Conservation (phyloP, 2,888 invertebrate genomes). For the Volucella inanis region DNA sequence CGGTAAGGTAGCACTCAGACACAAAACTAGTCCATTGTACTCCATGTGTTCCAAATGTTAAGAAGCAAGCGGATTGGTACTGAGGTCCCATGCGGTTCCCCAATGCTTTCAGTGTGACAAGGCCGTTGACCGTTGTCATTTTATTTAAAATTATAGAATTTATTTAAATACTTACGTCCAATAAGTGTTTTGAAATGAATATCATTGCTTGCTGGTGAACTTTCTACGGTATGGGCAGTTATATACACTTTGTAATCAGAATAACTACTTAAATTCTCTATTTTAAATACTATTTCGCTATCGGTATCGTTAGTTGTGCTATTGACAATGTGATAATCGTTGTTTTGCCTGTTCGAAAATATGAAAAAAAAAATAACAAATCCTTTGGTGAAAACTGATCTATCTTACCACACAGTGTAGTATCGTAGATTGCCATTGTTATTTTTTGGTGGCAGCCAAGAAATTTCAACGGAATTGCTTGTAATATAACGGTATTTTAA, state of each 20-base stretch:
- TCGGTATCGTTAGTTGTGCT: constrained; percentile 66
- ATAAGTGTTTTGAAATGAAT: constrained; percentile 86
- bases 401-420: constrained; percentile 86
- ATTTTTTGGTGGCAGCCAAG: constrained; percentile 87
- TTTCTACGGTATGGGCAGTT: constrained; percentile 88
- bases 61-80: too few species aligned
- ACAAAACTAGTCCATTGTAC: too few species aligned
- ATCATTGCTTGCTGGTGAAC: constrained; percentile 85
- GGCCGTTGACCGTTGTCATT: too few species aligned
- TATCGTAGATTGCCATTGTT: constrained; percentile 89
- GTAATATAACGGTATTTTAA: constrained; percentile 84
- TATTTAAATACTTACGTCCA: constrained; percentile 82
- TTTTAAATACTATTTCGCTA: constrained; percentile 77
- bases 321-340: constrained; percentile 33
- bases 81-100: too few species aligned
- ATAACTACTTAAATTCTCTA: constrained; percentile 84
- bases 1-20: too few species aligned
- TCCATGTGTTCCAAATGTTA: too few species aligned
- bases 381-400: background rate
- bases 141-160: background rate
- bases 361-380: background rate
- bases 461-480: constrained; percentile 86
- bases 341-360: constrained; percentile 66
- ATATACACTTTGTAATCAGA: constrained; percentile 88
- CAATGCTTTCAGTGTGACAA: too few species aligned